Evolutionary conservation across 1,140 invertebrate genomes (phyloP).

Genomic region (Eumaeus atala): DNA sequence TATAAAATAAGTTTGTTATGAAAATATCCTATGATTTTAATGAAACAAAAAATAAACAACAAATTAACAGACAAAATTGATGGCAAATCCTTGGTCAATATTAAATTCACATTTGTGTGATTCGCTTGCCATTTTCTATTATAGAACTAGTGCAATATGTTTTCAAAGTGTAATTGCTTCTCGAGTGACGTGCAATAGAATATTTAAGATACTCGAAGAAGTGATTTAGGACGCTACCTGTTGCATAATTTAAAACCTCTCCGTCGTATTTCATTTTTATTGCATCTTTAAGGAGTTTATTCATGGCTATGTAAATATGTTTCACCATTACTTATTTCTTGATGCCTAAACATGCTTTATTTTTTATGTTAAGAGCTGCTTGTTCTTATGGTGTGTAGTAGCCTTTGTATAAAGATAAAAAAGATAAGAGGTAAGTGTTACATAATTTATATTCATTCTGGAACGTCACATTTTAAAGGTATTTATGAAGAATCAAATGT

Average conservation of each 20-base stretch:
- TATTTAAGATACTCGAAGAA: background rate
- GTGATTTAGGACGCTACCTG: background rate
- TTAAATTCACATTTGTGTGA: slow-evolving; percentile 1
- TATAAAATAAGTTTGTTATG: too few species aligned
- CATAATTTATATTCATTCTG: background rate
- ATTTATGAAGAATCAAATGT: background rate
- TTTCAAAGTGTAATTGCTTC: too few species aligned
- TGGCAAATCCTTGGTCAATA: background rate
- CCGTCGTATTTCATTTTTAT: background rate
- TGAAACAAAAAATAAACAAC: too few species aligned
- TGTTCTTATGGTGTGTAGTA: too few species aligned
- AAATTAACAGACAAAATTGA: too few species aligned
- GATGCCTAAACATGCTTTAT: background rate
- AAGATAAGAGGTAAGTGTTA: background rate
- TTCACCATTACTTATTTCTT: background rate
- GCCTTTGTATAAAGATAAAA: too few species aligned
- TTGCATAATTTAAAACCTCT: background rate
- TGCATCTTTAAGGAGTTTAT: slow-evolving; percentile 2
- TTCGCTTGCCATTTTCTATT: background rate
- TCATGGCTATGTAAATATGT: background rate
- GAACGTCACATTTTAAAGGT: background rate
- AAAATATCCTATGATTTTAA: too few species aligned
- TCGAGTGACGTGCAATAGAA: background rate
- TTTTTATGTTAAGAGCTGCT: too few species aligned
- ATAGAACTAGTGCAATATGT: background rate